Evolutionary conservation across 2,888 invertebrate species (phyloP), one percentile per base, ranked within the genome.

Genomic region (Schizaphis graminum): DNA sequence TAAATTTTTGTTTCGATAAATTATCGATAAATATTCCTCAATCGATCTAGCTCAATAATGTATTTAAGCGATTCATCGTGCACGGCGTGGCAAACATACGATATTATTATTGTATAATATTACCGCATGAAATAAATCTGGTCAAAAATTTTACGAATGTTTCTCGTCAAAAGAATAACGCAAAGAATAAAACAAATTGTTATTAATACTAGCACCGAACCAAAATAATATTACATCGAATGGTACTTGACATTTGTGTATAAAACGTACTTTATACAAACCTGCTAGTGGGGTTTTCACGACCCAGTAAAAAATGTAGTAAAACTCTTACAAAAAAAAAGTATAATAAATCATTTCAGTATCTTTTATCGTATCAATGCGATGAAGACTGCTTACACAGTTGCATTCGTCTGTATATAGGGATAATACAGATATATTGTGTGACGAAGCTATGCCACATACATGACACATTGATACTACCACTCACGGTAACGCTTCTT

Each of bases 341-440:
- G 35, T 77, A 77, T 77, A 77, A 77, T 77, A 77, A 77, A 77
- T 77, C 77, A 77, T 77, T 77, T 77, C 35, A 35, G 77, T 35
- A 77, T 77, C 77, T 77, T 77, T 21, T 77, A 77, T 35, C 35
- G 16, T 77, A 77, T 77, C 77, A 21, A 77, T 21, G 77, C 35
- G 77, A 77, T 21, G 77, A 77, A 77, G 77, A 77, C 35, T 77
- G 35, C 35, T 77, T 77, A 77, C 35, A 35, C 35, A 35, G 77
- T 77, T 35, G 16, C 21, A 77, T 35, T 77, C 35, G 35, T 10
- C 10, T 57, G 57, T 67, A 67, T 67, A 67, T 13, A n/a, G 67
- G n/a, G n/a, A n/a, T n/a, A 67, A n/a, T n/a, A n/a, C 67, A n/a
- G 16, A 67, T 21, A 77, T 77, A 77, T 77, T 77, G 10, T 77